These are phyloP conservation scores for Cotesia vestalis DNA, from an alignment of 1,140 invertebrate genomes.

Conservation along the genomic window DNA sequence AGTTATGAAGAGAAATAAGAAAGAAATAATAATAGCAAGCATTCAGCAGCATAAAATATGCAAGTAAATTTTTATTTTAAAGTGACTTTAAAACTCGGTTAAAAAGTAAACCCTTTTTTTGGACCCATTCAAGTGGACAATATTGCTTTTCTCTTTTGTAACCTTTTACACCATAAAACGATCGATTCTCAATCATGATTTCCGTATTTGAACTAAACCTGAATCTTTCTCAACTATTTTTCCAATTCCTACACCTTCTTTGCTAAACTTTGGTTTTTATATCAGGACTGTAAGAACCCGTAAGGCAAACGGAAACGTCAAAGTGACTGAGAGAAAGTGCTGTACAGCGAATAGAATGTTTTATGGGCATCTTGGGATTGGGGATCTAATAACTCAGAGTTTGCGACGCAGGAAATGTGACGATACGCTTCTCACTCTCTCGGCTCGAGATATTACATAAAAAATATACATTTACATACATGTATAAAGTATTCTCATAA, in stretches of 20 bases:
- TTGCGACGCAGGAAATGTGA: constrained; percentile 1
- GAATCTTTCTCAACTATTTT: background rate
- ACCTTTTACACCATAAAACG: background rate
- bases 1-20: no score
- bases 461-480: constrained; percentile 1
- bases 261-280: background rate
- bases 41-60: no score
- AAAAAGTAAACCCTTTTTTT: background rate
- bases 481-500: no score
- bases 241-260: background rate
- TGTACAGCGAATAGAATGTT: background rate
- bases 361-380: constrained; percentile 10
- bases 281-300: background rate
- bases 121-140: background rate
- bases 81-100: no score
- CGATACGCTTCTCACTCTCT: constrained; percentile 16
- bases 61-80: no score
- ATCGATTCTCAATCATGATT: constrained; percentile 17
- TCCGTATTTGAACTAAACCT: background rate
- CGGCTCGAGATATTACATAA: background rate
- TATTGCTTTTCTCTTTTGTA: background rate
- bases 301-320: constrained; percentile 1
- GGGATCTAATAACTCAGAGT: background rate
- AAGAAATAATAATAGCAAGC: no score
- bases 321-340: background rate